Percentiles rank a stretch among this genome's conserved stretches.
Evolutionary conservation across 2,113 vertebrate genomes (phyloP).

Genomic region (Muscicapa adusta): DNA sequence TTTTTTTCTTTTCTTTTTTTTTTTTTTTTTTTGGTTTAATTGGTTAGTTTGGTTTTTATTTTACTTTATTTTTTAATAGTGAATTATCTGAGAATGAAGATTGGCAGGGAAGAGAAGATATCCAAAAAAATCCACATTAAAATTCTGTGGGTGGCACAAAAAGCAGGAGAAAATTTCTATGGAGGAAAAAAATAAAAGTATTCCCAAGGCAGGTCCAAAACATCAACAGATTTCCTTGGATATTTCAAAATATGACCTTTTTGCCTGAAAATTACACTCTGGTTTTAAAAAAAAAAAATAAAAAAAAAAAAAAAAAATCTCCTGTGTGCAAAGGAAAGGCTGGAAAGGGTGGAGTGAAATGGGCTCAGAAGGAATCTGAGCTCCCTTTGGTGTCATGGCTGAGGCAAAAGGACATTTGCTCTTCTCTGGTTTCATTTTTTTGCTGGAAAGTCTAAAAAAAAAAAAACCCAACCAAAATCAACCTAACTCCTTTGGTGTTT

Average conservation of each 20-base stretch:
- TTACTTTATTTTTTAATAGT: not conserved
- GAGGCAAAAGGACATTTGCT: not conserved
- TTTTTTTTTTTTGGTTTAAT: no score
- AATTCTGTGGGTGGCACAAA: not conserved
- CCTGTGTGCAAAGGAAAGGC: not conserved
- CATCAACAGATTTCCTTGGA: not conserved
- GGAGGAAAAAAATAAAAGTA: not conserved
- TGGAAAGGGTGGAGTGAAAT: not conserved
- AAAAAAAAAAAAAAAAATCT: not conserved
- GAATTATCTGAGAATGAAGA: not conserved
- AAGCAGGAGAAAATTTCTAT: not conserved
- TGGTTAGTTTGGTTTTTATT: accelerated
- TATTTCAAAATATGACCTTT: conserved; percentile 15
- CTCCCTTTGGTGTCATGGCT: not conserved
- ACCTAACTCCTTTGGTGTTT: not conserved
- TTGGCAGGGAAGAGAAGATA: not conserved
- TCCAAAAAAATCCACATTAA: not conserved
- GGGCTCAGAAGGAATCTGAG: not conserved
- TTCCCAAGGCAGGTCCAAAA: not conserved
- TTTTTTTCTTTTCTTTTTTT: no score
- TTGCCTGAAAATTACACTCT: not conserved
- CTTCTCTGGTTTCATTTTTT: not conserved
- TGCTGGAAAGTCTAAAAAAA: not conserved
- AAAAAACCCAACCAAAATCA: no score
- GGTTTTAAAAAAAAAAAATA: not conserved